Base-by-base conservation (phyloP, 2,888 invertebrate species). In the Rhogogaster chlorosoma region DNA sequence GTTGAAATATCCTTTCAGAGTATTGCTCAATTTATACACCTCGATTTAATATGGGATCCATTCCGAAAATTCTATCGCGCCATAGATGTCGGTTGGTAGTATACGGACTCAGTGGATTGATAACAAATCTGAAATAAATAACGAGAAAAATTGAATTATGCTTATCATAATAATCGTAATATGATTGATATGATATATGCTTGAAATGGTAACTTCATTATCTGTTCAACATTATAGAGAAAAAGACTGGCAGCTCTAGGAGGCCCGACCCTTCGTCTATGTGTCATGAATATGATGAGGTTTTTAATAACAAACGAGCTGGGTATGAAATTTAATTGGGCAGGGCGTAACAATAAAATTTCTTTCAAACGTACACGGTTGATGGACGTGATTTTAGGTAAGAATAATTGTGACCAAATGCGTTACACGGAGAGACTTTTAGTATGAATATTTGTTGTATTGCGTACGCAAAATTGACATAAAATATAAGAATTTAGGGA, bases 401-500 rank as follows among this genome's bases (percentile, higher is more conserved):
- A 53, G 53, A 53, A 53, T 53, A 53, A 53, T 53, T 53, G 53
- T 53, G 53, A 53, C 53, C 53, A 53, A 53, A 53, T 53, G 53
- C 15, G 18, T 53, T 45, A 45, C 42, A 45, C 42, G 42, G 42
- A 45, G 42, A 45, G 12, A 12, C 42, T 45, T 45, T 45, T 45
- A 12, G 42, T 45, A 0, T 7, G 49, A 3, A 49, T 18, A 49
- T 49, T 49, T 49, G 18, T 49, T 49, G 15, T 49, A 49, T 49
- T 49, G 12, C 73, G 38, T 73, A 73, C 9, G 38, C 18, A 73
- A 42, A 73, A 73, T 38, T 42, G 42, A 38, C n/a, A 73, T 38
- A 73, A 73, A 18, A 38, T 73, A 42, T 42, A n/a, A 45, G 45
- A 75, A 45, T 45, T 75, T 45, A 49, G 75, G 45, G 49, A 75